Conservation (phyloP, 37 sponge, comb jelly and placozoan species). For the Beroe forskalii region DNA sequence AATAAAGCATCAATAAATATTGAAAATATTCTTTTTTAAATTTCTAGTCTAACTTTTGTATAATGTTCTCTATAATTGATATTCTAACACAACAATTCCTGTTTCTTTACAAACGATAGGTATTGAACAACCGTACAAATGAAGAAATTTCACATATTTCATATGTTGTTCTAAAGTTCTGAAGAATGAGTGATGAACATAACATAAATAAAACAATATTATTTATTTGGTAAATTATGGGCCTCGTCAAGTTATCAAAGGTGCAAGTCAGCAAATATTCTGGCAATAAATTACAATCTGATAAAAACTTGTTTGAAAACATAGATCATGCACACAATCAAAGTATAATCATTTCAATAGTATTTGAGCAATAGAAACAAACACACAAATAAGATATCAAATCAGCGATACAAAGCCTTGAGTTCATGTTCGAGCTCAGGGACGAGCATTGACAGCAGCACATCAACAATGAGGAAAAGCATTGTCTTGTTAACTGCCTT, state of each 20-base stretch:
- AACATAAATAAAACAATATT: too few relatives aligned
- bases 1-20: too few relatives aligned
- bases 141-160: background rate
- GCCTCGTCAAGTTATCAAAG: too few relatives aligned
- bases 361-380: too few relatives aligned
- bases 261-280: too few relatives aligned
- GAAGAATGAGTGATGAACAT: background rate
- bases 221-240: background rate
- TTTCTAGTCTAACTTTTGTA: too few relatives aligned
- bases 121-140: background rate
- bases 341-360: too few relatives aligned
- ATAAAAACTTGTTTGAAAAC: too few relatives aligned
- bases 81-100: background rate
- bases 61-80: too few relatives aligned
- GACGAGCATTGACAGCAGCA: conserved; percentile 14
- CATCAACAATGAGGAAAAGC: conserved; percentile 19
- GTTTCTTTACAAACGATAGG: background rate
- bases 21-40: too few relatives aligned
- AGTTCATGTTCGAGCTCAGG: conserved; percentile 36
- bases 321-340: too few relatives aligned
- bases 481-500: conserved; percentile 14
- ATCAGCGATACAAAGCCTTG: conserved; percentile 18
- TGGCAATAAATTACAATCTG: too few relatives aligned
- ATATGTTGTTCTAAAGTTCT: background rate
- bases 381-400: background rate